A percentile compares a stretch with the other conserved stretches of the same genome.
Conservation (phyloP, 2,797 vertebrate species). For the Bryconaethiops microstoma region DNA sequence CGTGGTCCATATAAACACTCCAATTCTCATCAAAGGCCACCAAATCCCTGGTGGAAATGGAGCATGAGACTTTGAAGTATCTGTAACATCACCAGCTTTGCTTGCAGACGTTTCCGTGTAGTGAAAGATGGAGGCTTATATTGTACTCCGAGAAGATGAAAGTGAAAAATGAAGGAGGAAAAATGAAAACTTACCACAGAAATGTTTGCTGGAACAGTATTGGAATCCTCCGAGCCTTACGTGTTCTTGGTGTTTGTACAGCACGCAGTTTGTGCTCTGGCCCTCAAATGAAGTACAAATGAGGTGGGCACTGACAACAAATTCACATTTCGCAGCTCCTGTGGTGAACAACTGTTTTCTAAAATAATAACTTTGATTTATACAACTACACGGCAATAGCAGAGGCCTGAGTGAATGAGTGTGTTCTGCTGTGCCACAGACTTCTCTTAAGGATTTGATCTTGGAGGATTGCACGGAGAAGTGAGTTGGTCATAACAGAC, state of each 20-base stretch:
- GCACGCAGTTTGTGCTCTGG: constrained; percentile 59
- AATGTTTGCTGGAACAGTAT: constrained; percentile 41
- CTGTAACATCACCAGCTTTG: constrained; percentile 49
- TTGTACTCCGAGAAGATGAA: constrained; percentile 11
- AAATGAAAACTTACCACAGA: constrained; percentile 36
- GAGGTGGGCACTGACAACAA: constrained; percentile 48
- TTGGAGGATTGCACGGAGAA: constrained; percentile 23
- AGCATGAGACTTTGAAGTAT: constrained; percentile 58
- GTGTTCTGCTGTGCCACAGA: constrained; percentile 40
- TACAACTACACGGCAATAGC: constrained; percentile 55
- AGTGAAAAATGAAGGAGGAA: constrained; percentile 21
- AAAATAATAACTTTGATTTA: constrained; percentile 60
- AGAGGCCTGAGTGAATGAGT: constrained; percentile 32
- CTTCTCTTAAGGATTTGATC: constrained; percentile 47
- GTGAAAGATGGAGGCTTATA: constrained; percentile 26
- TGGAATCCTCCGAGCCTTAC: constrained; percentile 31
- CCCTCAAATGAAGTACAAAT: constrained; percentile 59
- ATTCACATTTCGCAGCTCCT: constrained; percentile 53
- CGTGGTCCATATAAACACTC: constrained; percentile 53
- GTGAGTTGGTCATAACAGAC: constrained; percentile 50
- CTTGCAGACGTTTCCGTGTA: constrained; percentile 43
- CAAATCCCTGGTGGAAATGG: constrained; percentile 27
- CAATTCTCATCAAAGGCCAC: constrained; percentile 52
- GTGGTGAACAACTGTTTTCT: constrained; percentile 62
- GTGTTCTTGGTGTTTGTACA: constrained; percentile 46